These are phyloP conservation scores for Neocrepidodera transversa DNA, from an alignment of 2,888 invertebrate genomes.

Conservation along the genomic window DNA sequence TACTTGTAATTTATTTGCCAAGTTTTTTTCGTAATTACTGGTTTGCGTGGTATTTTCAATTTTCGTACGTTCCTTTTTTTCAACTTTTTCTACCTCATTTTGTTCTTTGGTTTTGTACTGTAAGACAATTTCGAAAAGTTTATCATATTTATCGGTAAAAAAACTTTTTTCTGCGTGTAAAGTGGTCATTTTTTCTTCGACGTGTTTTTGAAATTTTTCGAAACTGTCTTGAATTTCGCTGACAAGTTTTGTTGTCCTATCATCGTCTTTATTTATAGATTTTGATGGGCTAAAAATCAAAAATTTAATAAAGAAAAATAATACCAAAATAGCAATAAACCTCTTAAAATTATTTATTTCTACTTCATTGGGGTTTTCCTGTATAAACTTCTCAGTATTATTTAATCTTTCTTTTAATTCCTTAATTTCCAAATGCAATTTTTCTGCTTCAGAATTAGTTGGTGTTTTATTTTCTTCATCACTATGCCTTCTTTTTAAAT, in stretches of 20 bases:
- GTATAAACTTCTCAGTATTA: conserved; percentile 65
- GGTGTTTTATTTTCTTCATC: conserved; percentile 43
- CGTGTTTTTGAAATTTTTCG: conserved; percentile 54
- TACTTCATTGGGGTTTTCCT: conserved; percentile 49
- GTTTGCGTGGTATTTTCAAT: conserved; percentile 48
- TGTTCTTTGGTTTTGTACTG: conserved; percentile 37
- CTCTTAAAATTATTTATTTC: conserved; percentile 34
- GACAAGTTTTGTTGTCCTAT: conserved; percentile 33
- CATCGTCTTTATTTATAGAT: conserved; percentile 29
- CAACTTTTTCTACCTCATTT: conserved; percentile 49
- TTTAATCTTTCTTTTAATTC: conserved; percentile 69
- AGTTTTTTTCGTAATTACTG: conserved; percentile 30
- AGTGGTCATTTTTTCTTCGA: conserved; percentile 59
- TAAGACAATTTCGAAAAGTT: conserved; percentile 60
- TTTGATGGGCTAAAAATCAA: background rate
- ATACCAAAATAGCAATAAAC: too few relatives aligned
- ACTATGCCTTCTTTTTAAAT: conserved; percentile 68
- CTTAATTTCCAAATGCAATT: conserved; percentile 70
- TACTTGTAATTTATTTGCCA: conserved; percentile 32
- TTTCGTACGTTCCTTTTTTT: conserved; percentile 40
- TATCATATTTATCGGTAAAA: conserved; percentile 64
- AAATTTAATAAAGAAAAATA: too few relatives aligned
- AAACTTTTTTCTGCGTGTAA: conserved; percentile 63
- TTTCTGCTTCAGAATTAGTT: conserved; percentile 66
- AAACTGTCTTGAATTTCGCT: conserved; percentile 55